These are phyloP conservation scores for Hippocampus kuda DNA, from an alignment of 2,797 vertebrate genomes.

Conservation along the genomic window DNA sequence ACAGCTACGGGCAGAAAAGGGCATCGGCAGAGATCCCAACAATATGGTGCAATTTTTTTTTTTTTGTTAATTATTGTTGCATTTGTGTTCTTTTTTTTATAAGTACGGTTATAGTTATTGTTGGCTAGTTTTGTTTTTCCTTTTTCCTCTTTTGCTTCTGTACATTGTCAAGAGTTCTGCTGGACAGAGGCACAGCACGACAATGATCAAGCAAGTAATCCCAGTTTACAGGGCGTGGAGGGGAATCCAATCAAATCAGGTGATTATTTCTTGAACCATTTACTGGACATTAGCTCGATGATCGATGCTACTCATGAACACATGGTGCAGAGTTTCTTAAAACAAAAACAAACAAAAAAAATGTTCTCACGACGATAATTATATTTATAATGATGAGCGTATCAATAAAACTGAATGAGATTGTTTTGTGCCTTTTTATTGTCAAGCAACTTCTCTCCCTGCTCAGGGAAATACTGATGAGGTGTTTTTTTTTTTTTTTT, in stretches of 20 bases:
- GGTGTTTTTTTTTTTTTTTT: neutral
- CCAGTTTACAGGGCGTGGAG: slow-evolving; percentile 41
- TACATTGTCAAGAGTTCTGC: slow-evolving; percentile 72
- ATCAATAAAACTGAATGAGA: slow-evolving; percentile 63
- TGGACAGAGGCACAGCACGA: slow-evolving; percentile 72
- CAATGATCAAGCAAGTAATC: slow-evolving; percentile 50
- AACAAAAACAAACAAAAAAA: slow-evolving; percentile 31
- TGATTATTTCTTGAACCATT: slow-evolving; percentile 24
- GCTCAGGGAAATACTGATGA: slow-evolving; percentile 17
- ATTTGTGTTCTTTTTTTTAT: slow-evolving; percentile 57
- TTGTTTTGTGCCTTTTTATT: slow-evolving; percentile 52
- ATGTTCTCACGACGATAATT: slow-evolving; percentile 66
- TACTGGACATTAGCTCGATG: slow-evolving; percentile 35
- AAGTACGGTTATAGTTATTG: slow-evolving; percentile 73
- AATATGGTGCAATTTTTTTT: slow-evolving; percentile 59
- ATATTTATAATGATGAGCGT: slow-evolving; percentile 73
- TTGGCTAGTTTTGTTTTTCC: slow-evolving; percentile 26
- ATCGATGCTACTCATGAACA: slow-evolving; percentile 62
- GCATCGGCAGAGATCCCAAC: slow-evolving; percentile 35
- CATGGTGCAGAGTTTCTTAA: slow-evolving; percentile 51
- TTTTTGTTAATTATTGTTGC: slow-evolving; percentile 35
- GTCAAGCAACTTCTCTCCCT: slow-evolving; percentile 27
- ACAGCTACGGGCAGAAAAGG: slow-evolving; percentile 50
- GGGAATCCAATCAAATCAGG: slow-evolving; percentile 31
- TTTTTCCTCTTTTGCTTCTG: slow-evolving; percentile 34